These are phyloP conservation scores for Spatulosminthurus flaviceps DNA, from an alignment of 2,888 invertebrate species.

Conservation along the genomic window DNA sequence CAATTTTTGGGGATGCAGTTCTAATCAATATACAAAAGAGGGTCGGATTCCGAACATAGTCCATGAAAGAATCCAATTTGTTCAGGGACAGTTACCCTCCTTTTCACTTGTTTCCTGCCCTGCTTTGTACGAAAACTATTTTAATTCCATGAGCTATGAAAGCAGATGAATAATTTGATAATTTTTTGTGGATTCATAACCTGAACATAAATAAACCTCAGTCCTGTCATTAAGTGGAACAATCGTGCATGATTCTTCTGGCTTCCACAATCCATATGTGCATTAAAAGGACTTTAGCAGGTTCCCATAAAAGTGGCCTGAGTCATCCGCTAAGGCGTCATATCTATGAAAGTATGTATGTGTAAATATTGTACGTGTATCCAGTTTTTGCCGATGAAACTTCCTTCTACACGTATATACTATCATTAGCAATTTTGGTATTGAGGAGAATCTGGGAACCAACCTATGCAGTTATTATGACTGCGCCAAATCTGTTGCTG, in stretches of 20 bases:
- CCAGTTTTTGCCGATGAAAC: no score
- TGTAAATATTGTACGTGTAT: no score
- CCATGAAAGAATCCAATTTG: constrained; percentile 1
- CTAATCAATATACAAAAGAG: background rate
- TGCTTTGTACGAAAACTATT: background rate
- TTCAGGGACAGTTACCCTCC: background rate
- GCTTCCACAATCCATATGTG: background rate
- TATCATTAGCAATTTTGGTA: no score
- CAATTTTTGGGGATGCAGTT: background rate
- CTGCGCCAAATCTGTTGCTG: no score
- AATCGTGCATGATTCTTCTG: background rate
- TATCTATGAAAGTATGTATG: no score
- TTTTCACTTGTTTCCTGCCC: background rate
- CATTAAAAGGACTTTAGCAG: no score
- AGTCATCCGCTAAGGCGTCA: no score
- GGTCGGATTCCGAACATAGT: background rate
- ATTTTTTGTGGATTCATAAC: background rate
- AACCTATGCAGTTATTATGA: no score
- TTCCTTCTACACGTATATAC: no score
- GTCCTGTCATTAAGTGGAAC: background rate
- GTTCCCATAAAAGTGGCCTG: no score
- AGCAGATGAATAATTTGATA: background rate
- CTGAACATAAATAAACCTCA: background rate
- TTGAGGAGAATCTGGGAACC: no score
- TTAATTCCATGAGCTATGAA: background rate